phyloP scores from a whole-genome alignment of 2,888 invertebrate genomes.

The Leptinotarsa rubiginosa region DNA sequence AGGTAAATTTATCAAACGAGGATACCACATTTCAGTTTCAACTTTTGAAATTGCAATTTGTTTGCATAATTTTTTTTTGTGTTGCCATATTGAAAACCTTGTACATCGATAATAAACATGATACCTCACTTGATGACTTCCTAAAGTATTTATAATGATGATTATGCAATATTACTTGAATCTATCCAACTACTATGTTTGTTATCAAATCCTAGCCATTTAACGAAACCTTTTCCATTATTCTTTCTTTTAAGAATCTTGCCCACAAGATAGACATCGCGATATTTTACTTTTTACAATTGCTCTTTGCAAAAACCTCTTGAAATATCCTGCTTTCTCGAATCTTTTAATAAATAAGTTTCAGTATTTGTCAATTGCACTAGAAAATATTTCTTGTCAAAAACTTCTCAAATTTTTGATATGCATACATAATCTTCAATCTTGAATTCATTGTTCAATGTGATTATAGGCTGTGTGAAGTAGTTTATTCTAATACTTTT shows the following conservation, averaged over 20 bases:
- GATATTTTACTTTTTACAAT: constrained; percentile 55
- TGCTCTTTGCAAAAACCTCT: constrained; percentile 51
- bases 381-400: constrained; percentile 60
- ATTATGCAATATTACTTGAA: neutral
- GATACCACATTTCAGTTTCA: neutral
- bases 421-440: constrained; percentile 51
- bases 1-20: neutral
- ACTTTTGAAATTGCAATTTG: too few relatives aligned
- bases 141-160: too few relatives aligned
- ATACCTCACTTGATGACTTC: too few relatives aligned
- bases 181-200: constrained; percentile 6
- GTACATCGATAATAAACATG: too few relatives aligned
- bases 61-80: too few relatives aligned
- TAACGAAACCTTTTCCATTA: constrained; percentile 50
- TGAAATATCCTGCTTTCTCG: constrained; percentile 42
- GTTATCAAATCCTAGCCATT: constrained; percentile 48
- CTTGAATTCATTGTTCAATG: constrained; percentile 46
- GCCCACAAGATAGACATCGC: constrained; percentile 14
- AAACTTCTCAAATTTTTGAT: constrained; percentile 53
- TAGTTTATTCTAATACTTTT: constrained; percentile 54
- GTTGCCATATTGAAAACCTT: too few relatives aligned
- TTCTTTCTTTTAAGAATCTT: constrained; percentile 27
- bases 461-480: constrained; percentile 47
- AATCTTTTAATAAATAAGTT: constrained; percentile 55
- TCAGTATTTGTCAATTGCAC: constrained; percentile 54